Conservation (phyloP, 2,888 invertebrate genomes). For the Mylabris sibirica region DNA sequence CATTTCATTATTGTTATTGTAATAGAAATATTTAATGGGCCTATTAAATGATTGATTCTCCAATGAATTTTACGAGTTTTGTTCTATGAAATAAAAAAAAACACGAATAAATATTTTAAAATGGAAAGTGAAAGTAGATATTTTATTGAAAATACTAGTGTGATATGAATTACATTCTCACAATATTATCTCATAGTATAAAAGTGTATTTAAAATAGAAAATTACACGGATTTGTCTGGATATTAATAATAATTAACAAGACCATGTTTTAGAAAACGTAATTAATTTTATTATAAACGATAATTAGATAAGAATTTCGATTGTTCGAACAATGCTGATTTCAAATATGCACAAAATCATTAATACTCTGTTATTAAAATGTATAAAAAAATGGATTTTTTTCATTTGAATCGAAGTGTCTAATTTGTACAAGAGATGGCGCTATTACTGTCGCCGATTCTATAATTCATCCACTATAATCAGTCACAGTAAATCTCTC, state of each 20-base stretch:
- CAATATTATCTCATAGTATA: too few relatives aligned
- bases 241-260: too few relatives aligned
- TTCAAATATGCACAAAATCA: background rate
- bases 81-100: background rate
- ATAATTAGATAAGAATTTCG: too few relatives aligned
- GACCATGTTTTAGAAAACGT: too few relatives aligned
- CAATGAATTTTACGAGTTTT: background rate
- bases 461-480: background rate
- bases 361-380: background rate
- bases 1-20: background rate
- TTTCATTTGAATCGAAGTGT: background rate
- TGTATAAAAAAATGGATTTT: too few relatives aligned
- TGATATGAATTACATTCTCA: too few relatives aligned
- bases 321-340: too few relatives aligned
- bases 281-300: too few relatives aligned
- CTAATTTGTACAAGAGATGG: conserved; percentile 4
- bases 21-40: background rate
- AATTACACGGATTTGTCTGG: background rate
- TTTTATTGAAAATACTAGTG: background rate
- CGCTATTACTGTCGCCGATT: background rate
- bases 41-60: background rate
- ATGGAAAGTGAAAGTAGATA: background rate
- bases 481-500: background rate
- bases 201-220: too few relatives aligned
- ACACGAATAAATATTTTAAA: too few relatives aligned